phyloP scores from a whole-genome alignment of 2,797 vertebrate species.

The Knipowitschia caucasica region DNA sequence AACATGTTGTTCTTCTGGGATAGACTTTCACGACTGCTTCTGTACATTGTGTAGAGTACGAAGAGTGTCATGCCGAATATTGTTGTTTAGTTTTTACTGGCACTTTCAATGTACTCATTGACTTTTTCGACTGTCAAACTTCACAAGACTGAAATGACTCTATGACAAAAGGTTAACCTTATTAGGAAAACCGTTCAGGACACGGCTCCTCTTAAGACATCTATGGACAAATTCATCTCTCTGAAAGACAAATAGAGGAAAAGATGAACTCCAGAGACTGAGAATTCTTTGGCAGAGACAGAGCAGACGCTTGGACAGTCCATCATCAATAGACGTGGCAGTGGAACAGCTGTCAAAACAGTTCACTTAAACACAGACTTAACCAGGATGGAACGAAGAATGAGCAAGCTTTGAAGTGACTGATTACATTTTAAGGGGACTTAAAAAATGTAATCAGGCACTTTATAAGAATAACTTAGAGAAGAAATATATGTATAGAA shows the following conservation, averaged over 20 bases:
- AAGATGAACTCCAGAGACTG: conserved; percentile 18
- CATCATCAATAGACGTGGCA: background rate
- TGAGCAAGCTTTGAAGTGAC: background rate
- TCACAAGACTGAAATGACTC: conserved; percentile 10
- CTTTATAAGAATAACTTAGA: no score
- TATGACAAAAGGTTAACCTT: conserved; percentile 11
- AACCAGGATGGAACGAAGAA: background rate
- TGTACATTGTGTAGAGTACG: conserved; percentile 5
- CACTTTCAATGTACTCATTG: background rate
- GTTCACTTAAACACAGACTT: conserved; percentile 3
- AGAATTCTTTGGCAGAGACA: conserved; percentile 7
- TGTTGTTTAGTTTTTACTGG: background rate
- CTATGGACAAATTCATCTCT: background rate
- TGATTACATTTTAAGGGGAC: no score
- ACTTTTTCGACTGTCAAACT: background rate
- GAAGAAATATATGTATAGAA: no score
- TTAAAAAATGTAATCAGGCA: no score
- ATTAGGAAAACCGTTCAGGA: conserved; percentile 16
- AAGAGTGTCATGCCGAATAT: background rate
- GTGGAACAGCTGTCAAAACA: background rate
- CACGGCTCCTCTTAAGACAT: background rate
- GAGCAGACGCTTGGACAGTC: background rate
- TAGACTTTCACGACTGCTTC: conserved; percentile 13
- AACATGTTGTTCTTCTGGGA: conserved; percentile 18
- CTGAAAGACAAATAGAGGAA: background rate